These are phyloP conservation scores for Brachymystax lenok DNA, from an alignment of 2,797 vertebrate species.

Conservation along the genomic window DNA sequence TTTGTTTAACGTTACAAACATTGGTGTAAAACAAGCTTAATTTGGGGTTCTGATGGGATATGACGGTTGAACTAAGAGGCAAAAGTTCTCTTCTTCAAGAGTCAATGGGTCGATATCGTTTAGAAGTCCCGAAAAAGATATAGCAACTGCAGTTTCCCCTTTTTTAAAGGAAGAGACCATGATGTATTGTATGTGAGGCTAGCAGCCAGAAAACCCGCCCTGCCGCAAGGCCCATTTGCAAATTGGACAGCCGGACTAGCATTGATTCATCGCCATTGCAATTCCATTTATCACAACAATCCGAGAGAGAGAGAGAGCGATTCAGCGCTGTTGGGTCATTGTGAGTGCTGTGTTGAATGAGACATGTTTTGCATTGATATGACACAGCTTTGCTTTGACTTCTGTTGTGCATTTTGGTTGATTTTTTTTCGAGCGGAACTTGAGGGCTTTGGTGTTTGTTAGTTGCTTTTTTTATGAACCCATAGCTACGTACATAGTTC, in stretches of 20 bases:
- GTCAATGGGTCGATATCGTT: too few species aligned
- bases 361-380: slow-evolving; percentile 13
- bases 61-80: too few species aligned
- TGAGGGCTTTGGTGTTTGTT: slow-evolving; percentile 11
- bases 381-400: slow-evolving; percentile 30
- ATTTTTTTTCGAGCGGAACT: slow-evolving; percentile 20
- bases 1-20: neutral
- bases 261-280: slow-evolving; percentile 33
- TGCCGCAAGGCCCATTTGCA: slow-evolving; percentile 23
- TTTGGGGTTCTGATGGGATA: too few species aligned
- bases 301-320: slow-evolving; percentile 21
- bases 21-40: neutral
- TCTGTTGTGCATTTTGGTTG: slow-evolving; percentile 19
- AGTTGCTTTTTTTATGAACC: slow-evolving; percentile 42
- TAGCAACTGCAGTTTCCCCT: too few species aligned
- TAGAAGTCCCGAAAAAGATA: too few species aligned
- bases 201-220: neutral
- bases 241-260: slow-evolving; percentile 8
- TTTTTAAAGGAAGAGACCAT: too few species aligned
- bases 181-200: neutral
- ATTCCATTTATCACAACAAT: slow-evolving; percentile 31
- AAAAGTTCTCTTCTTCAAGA: too few species aligned
- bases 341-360: slow-evolving; percentile 25
- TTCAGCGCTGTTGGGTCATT: slow-evolving; percentile 29
- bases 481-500: neutral